Percentiles rank a stretch among this genome's conserved stretches.
Evolutionary conservation across 2,113 vertebrate genomes (phyloP).

Genomic region (Acanthochromis polyacanthus): DNA sequence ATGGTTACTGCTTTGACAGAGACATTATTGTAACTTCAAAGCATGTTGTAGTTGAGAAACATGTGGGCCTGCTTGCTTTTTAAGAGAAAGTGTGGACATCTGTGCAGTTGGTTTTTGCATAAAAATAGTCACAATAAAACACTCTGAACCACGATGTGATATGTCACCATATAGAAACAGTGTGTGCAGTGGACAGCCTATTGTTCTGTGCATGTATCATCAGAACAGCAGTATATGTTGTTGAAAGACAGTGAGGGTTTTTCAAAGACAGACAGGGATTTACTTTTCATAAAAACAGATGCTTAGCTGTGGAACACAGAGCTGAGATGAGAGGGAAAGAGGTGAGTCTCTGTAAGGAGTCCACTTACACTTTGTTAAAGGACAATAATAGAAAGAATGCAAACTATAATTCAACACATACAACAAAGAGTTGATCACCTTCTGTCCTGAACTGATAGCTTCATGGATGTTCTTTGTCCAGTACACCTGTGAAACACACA

Average conservation of each 20-base stretch:
- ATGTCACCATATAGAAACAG: too few species aligned
- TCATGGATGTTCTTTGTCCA: constrained; percentile 90
- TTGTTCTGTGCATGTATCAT: background rate
- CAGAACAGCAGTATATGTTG: background rate
- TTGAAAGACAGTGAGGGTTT: background rate
- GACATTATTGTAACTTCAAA: constrained; percentile 1
- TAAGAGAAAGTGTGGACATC: background rate
- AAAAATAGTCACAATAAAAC: too few species aligned
- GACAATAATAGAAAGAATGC: background rate
- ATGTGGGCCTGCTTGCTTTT: background rate
- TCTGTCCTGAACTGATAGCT: constrained; percentile 83
- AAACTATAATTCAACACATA: background rate
- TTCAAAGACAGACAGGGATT: background rate
- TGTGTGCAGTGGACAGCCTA: too few species aligned
- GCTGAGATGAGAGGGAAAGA: background rate
- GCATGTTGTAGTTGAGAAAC: background rate
- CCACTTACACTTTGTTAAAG: background rate
- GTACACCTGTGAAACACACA: constrained; percentile 92
- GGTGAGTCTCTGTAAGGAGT: background rate
- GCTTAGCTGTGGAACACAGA: background rate
- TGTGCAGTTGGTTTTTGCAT: background rate
- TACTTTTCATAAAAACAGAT: background rate
- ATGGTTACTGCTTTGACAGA: constrained; percentile 31
- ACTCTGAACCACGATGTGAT: too few species aligned
- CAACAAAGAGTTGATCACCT: constrained; percentile 64